These are phyloP conservation scores for Spilarctia lutea DNA, from an alignment of 2,888 invertebrate species.

Conservation along the genomic window DNA sequence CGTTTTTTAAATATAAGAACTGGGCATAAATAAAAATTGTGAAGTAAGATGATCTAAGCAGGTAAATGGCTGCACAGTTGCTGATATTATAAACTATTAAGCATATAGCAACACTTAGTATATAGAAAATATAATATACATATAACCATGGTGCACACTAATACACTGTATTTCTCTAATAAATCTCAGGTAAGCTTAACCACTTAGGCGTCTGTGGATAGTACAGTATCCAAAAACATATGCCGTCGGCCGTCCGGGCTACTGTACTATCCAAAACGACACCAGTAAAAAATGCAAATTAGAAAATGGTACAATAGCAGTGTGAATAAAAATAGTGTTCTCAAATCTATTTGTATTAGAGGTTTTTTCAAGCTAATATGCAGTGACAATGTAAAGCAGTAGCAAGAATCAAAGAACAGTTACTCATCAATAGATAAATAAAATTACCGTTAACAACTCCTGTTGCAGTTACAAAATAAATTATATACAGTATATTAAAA, in stretches of 20 bases:
- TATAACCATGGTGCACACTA: too few species aligned
- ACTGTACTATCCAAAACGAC: too few species aligned
- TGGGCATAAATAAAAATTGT: too few species aligned
- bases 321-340: not conserved
- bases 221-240: too few species aligned
- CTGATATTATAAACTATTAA: not conserved
- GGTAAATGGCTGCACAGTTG: not conserved
- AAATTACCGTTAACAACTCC: slow-evolving; percentile 67
- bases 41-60: not conserved
- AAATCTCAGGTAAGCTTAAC: not conserved
- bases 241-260: too few species aligned
- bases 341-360: not conserved
- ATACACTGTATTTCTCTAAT: not conserved
- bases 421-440: not conserved
- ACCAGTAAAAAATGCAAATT: not conserved
- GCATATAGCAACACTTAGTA: not conserved
- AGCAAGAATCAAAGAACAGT: not conserved
- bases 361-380: not conserved
- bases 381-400: slow-evolving; percentile 4
- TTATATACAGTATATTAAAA: slow-evolving; percentile 25
- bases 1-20: too few species aligned
- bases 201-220: too few species aligned
- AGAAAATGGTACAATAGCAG: not conserved
- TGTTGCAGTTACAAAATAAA: slow-evolving; percentile 45
- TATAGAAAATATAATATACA: not conserved